Conservation (phyloP, 1,140 invertebrate species). For the Cardiocondyla obscurior region DNA sequence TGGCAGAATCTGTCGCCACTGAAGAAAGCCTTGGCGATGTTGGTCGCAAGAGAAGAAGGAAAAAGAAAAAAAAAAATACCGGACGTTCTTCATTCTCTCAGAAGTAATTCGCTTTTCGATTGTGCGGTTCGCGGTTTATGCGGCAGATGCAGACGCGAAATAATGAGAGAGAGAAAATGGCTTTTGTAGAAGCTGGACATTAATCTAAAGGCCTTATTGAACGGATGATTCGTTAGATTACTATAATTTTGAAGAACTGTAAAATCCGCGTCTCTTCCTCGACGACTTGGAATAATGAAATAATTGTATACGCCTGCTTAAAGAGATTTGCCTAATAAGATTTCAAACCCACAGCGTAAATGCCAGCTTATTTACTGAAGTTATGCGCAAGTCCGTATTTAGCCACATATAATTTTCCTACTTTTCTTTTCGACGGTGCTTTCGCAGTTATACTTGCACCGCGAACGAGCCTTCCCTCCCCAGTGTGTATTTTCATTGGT, state of each 20-base stretch:
- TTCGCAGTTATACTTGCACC: background rate
- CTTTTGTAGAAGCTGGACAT: background rate
- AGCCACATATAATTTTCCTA: background rate
- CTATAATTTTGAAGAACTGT: slow-evolving; percentile 4
- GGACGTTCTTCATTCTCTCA: background rate
- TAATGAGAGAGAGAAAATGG: background rate
- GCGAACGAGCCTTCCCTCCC: background rate
- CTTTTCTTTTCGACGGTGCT: slow-evolving; percentile 36
- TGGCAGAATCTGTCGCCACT: slow-evolving; percentile 34
- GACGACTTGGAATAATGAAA: background rate
- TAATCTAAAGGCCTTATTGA: slow-evolving; percentile 10
- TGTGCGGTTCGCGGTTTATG: slow-evolving; percentile 26
- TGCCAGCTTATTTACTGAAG: background rate
- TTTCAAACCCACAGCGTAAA: background rate
- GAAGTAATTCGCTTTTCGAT: slow-evolving; percentile 30
- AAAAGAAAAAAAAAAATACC: slow-evolving; percentile 51
- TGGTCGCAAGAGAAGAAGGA: background rate
- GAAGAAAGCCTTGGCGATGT: slow-evolving; percentile 42
- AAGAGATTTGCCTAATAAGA: slow-evolving; percentile 6
- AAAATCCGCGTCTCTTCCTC: background rate
- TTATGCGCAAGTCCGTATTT: background rate
- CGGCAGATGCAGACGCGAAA: background rate
- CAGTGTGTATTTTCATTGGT: background rate
- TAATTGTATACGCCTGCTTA: background rate
- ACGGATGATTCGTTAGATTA: background rate